These are phyloP conservation scores for Zophobas atratus DNA, from an alignment of 1,140 invertebrate species.

Conservation along the genomic window DNA sequence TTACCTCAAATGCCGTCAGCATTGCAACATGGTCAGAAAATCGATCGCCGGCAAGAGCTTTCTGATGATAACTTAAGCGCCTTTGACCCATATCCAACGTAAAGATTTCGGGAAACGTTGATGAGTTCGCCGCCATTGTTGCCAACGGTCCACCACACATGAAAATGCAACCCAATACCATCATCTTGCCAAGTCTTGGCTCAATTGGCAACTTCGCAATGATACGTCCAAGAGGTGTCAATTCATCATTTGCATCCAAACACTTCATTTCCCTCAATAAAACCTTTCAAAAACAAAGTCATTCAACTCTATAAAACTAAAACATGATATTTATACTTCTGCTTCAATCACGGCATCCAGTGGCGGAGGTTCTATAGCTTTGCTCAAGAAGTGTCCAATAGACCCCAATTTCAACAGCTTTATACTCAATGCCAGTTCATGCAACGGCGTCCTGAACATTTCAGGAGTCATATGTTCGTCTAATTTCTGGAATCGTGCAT, in stretches of 20 bases:
- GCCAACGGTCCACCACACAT: constrained; percentile 90
- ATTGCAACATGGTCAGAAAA: constrained; percentile 96
- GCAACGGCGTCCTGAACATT: constrained; percentile 95
- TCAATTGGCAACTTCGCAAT: constrained; percentile 94
- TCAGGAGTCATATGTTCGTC: constrained; percentile 95
- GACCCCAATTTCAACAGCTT: constrained; percentile 90
- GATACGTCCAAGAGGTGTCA: constrained; percentile 92
- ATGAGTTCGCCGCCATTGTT: constrained; percentile 95
- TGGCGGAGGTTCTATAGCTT: constrained; percentile 94
- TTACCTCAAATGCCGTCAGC: constrained; percentile 89
- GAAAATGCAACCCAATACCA: constrained; percentile 91
- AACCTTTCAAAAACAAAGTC: constrained; percentile 69
- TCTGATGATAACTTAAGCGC: constrained; percentile 83
- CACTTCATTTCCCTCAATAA: constrained; percentile 87
- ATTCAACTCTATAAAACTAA: no score
- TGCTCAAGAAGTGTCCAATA: constrained; percentile 93
- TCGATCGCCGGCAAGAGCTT: constrained; percentile 86
- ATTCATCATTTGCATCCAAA: constrained; percentile 85
- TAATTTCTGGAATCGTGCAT: constrained; percentile 80
- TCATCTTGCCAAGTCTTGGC: constrained; percentile 95
- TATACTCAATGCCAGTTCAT: constrained; percentile 89
- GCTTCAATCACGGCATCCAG: constrained; percentile 95
- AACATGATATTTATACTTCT: constrained; percentile 71
- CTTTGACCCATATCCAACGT: constrained; percentile 77
- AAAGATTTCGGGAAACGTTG: constrained; percentile 94